Conservation (phyloP, 2,888 invertebrate genomes). For the Ephialtes manifestator region DNA sequence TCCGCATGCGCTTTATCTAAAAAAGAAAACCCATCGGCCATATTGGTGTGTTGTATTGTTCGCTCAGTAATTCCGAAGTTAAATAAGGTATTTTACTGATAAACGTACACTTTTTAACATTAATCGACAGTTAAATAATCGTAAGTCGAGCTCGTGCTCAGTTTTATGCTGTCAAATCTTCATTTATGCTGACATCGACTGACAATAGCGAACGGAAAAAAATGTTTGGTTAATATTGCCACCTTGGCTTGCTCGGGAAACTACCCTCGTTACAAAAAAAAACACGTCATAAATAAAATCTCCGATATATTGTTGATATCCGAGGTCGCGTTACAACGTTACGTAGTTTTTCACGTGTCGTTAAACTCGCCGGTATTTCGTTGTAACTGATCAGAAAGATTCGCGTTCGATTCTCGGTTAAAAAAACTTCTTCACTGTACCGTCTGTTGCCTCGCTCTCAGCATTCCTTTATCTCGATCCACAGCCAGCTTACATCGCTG, state of each 20-base stretch:
- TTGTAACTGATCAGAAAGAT: neutral
- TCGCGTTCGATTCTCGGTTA: neutral
- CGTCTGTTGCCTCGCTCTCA: conserved; percentile 69
- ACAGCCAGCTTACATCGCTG: conserved; percentile 3
- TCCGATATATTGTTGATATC: conserved; percentile 9
- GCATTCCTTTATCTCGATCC: conserved; percentile 57
- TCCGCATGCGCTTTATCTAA: conserved; percentile 81
- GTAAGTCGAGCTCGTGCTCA: conserved; percentile 15
- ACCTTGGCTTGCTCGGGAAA: conserved; percentile 83
- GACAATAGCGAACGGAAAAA: conserved; percentile 76
- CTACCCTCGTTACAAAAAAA: conserved; percentile 68
- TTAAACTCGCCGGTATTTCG: neutral
- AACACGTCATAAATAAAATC: conserved; percentile 56
- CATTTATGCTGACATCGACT: conserved; percentile 44
- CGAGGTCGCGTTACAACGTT: neutral
- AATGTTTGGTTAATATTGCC: conserved; percentile 86
- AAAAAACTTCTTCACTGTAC: conserved; percentile 24
- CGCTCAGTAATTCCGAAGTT: conserved; percentile 85
- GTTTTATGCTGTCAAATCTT: conserved; percentile 7
- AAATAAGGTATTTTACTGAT: conserved; percentile 83
- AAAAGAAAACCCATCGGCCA: conserved; percentile 85
- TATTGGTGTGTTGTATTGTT: conserved; percentile 87
- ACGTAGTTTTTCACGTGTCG: neutral
- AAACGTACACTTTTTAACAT: conserved; percentile 59
- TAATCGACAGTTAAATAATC: conserved; percentile 37